These are phyloP conservation scores for Florisuga fusca DNA, from an alignment of 2,797 vertebrate genomes.

Conservation along the genomic window DNA sequence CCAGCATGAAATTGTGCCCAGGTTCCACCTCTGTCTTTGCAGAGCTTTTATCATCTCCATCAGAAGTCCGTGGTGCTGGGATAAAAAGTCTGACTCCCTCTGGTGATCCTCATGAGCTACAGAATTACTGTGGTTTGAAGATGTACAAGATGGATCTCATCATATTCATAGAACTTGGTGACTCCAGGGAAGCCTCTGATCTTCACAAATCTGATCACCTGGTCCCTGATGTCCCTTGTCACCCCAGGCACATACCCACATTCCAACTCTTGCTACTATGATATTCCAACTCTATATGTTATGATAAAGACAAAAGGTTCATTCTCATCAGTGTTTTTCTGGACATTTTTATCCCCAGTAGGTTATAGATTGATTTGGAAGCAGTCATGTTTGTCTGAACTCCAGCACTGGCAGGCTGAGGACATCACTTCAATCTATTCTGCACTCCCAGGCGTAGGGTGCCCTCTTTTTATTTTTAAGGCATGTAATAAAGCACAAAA, in stretches of 20 bases:
- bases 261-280: neutral
- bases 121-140: neutral
- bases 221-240: neutral
- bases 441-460: constrained; percentile 24
- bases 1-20: neutral
- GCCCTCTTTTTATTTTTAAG: constrained; percentile 63
- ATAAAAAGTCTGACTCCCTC: neutral
- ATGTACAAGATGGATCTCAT: neutral
- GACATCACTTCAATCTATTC: constrained; percentile 49
- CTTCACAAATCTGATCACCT: neutral
- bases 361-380: constrained; percentile 7
- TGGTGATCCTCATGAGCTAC: neutral
- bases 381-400: neutral
- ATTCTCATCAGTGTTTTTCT: neutral
- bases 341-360: neutral
- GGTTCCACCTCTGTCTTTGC: neutral
- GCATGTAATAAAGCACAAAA: constrained; percentile 60
- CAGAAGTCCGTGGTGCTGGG: neutral
- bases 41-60: neutral
- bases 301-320: neutral
- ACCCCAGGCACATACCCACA: fast-evolving
- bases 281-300: too few species aligned
- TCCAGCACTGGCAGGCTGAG: neutral
- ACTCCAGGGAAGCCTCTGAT: neutral
- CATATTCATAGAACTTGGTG: neutral